Conservation (phyloP, 2,888 invertebrate genomes). For the Eudasyphora cyanicolor region DNA sequence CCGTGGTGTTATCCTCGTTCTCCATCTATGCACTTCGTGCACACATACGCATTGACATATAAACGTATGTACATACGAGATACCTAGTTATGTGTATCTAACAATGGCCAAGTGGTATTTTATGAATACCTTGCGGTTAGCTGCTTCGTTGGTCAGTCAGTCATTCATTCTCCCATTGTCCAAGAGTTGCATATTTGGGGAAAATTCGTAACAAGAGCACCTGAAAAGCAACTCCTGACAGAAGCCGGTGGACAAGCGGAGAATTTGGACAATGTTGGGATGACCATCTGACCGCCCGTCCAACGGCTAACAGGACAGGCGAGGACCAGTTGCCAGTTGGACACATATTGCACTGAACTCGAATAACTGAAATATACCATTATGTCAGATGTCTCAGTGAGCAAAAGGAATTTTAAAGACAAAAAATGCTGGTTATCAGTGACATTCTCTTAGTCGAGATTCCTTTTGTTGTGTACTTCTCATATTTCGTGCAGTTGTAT, state of each 20-base stretch:
- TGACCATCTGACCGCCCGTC: neutral
- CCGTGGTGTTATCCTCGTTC: neutral
- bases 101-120: constrained; percentile 20
- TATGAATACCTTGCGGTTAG: constrained; percentile 23
- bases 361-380: constrained; percentile 25
- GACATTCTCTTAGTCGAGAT: constrained; percentile 56
- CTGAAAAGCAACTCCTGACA: constrained; percentile 14
- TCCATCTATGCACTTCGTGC: neutral
- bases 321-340: constrained; percentile 11
- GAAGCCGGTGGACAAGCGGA: constrained; percentile 55
- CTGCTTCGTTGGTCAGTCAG: constrained; percentile 58
- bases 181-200: constrained; percentile 51
- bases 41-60: neutral
- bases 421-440: constrained; percentile 20
- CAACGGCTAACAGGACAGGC: neutral
- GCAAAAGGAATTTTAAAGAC: constrained; percentile 19
- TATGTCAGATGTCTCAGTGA: neutral
- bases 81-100: neutral
- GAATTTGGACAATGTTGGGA: constrained; percentile 38
- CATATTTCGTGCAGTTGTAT: constrained; percentile 4
- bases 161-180: no score
- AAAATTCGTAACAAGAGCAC: constrained; percentile 41
- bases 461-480: constrained; percentile 40
- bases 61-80: neutral
- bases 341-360: constrained; percentile 6